phyloP scores from a whole-genome alignment of 2,113 vertebrate genomes.

The Cariama cristata region DNA sequence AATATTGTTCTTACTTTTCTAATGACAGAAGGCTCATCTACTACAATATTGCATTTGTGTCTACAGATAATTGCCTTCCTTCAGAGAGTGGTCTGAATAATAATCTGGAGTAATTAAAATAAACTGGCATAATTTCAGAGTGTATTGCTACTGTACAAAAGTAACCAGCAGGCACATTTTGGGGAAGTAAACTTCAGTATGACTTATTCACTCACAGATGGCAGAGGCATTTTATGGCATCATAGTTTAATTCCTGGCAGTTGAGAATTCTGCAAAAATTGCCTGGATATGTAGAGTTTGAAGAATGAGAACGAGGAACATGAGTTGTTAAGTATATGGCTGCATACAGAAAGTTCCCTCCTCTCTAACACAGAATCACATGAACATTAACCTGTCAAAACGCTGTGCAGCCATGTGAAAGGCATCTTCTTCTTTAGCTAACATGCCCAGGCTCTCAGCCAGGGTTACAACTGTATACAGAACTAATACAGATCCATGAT shows the following conservation, averaged over 20 bases:
- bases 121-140: slow-evolving; percentile 67
- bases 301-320: not conserved
- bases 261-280: not conserved
- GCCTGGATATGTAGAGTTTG: not conserved
- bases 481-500: not conserved
- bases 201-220: slow-evolving; percentile 47
- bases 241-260: not conserved
- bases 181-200: slow-evolving; percentile 34
- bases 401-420: not conserved
- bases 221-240: slow-evolving; percentile 39
- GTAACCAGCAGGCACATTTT: slow-evolving; percentile 38
- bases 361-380: not conserved
- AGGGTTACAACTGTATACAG: not conserved
- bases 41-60: slow-evolving; percentile 67
- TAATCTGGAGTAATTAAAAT: slow-evolving; percentile 71
- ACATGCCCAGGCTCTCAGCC: not conserved
- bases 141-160: slow-evolving; percentile 41
- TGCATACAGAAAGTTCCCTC: not conserved
- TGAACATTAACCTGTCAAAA: not conserved
- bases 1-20: slow-evolving; percentile 70
- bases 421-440: not conserved
- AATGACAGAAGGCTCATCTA: slow-evolving; percentile 65
- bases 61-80: slow-evolving; percentile 71
- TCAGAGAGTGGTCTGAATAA: slow-evolving; percentile 63
- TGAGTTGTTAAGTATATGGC: not conserved